phyloP scores from a whole-genome alignment of 2,888 invertebrate species.

The Smittia aterrima region DNA sequence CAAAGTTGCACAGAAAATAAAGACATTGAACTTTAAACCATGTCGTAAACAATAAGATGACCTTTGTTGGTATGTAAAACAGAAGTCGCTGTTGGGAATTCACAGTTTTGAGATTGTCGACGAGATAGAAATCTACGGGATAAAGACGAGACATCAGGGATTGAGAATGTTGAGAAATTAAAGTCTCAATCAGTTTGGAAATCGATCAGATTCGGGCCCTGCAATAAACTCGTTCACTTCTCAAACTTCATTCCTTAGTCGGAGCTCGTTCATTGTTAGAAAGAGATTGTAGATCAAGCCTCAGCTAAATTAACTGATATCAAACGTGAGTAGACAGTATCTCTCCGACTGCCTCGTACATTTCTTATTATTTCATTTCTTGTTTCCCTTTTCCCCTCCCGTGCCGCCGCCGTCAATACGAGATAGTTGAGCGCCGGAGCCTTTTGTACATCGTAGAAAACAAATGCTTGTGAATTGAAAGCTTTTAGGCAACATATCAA shows the following conservation, averaged over 20 bases:
- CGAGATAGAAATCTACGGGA: background rate
- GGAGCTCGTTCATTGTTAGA: background rate
- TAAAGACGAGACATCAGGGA: background rate
- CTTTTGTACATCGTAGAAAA: background rate
- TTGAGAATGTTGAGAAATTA: too few species aligned
- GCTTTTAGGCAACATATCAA: background rate
- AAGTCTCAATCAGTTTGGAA: too few species aligned
- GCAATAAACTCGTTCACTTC: background rate
- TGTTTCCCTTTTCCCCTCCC: background rate
- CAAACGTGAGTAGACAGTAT: conserved; percentile 20
- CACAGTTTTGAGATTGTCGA: background rate
- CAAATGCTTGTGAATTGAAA: background rate
- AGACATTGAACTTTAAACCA: conserved; percentile 5
- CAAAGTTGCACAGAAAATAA: background rate
- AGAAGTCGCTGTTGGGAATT: background rate
- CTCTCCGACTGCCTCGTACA: background rate
- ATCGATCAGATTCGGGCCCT: too few species aligned
- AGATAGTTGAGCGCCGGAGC: background rate
- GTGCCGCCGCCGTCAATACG: background rate
- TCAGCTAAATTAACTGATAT: conserved; percentile 9
- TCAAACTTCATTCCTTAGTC: background rate
- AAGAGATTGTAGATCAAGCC: background rate
- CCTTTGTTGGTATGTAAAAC: conserved; percentile 14
- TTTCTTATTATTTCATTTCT: background rate
- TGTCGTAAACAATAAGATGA: background rate